These are phyloP conservation scores for Coregonus clupeaformis DNA, from an alignment of 2,113 vertebrate genomes.

Conservation along the genomic window DNA sequence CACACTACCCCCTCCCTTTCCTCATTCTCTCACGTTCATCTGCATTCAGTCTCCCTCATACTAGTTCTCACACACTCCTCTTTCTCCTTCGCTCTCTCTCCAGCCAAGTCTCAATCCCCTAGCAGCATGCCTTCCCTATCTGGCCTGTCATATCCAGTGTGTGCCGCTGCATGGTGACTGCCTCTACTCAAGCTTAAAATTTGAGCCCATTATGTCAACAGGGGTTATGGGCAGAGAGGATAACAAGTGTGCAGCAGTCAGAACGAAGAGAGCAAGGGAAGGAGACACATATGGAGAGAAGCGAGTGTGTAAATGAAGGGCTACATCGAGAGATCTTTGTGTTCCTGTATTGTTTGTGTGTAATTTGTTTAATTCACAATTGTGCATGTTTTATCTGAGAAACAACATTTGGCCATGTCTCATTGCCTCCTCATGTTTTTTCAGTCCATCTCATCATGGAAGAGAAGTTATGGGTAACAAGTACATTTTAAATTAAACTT, in stretches of 20 bases:
- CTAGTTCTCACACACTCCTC: neutral
- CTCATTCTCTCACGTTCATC: neutral
- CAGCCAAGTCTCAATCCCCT: constrained; percentile 16
- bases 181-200: constrained; percentile 70
- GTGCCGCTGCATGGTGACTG: constrained; percentile 42
- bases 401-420: neutral
- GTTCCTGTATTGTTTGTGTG: too few species aligned
- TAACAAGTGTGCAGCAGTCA: constrained; percentile 34
- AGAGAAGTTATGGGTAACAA: constrained; percentile 10
- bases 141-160: constrained; percentile 24
- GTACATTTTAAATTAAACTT: constrained; percentile 31
- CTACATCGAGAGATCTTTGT: too few species aligned
- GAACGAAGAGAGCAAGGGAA: neutral
- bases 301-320: too few species aligned
- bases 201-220: constrained; percentile 72
- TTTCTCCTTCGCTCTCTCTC: neutral
- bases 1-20: constrained; percentile 36
- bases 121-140: constrained; percentile 54
- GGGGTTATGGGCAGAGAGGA: constrained; percentile 60
- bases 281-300: too few species aligned
- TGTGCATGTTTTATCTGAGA: neutral
- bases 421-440: neutral
- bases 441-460: constrained; percentile 1
- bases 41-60: constrained; percentile 10
- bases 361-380: too few species aligned